These are phyloP conservation scores for Syrrhaptes paradoxus DNA, from an alignment of 2,113 vertebrate genomes.

Conservation along the genomic window DNA sequence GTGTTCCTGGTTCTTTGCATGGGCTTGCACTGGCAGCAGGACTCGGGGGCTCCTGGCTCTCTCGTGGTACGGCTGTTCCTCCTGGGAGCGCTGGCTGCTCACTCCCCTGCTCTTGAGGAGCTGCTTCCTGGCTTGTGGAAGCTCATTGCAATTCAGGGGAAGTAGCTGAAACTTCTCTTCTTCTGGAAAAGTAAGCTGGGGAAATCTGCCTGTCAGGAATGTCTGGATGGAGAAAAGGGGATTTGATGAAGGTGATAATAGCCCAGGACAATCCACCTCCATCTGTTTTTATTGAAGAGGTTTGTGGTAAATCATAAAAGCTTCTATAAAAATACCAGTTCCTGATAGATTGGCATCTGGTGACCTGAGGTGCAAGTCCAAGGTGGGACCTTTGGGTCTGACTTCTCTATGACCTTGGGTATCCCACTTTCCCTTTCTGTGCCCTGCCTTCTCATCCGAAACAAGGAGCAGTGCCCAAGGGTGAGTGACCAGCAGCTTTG, in stretches of 20 bases:
- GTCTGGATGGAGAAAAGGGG: background rate
- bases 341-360: background rate
- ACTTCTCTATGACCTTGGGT: background rate
- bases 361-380: background rate
- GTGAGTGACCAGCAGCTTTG: background rate
- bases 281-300: background rate
- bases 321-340: background rate
- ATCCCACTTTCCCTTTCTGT: background rate
- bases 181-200: slow-evolving; percentile 17
- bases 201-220: background rate
- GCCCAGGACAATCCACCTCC: background rate
- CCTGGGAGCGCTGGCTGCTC: background rate
- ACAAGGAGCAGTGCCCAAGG: background rate
- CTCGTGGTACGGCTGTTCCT: background rate
- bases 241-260: background rate
- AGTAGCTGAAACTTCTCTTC: background rate
- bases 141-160: slow-evolving; percentile 36
- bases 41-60: background rate
- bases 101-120: background rate
- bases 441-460: background rate
- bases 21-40: background rate
- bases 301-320: background rate
- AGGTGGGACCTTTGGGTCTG: background rate
- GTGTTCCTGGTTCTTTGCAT: background rate
- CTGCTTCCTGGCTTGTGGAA: background rate